phyloP scores from a whole-genome alignment of 1,140 invertebrate species.

The Zaprionus camerounensis region DNA sequence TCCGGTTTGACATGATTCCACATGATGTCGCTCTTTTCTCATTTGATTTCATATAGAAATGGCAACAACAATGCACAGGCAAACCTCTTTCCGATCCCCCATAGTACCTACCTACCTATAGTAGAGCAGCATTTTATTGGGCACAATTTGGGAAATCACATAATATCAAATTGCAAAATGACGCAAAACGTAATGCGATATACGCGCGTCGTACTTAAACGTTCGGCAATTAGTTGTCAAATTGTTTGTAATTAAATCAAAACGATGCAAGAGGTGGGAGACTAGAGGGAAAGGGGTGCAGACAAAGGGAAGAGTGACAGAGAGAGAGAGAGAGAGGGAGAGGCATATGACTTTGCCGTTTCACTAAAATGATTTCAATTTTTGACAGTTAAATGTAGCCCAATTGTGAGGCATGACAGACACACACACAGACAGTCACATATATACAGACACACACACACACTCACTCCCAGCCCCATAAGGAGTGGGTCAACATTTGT shows the following conservation, averaged over 20 bases:
- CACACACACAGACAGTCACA: slow-evolving; percentile 9
- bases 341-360: slow-evolving; percentile 62
- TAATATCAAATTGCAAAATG: slow-evolving; percentile 77
- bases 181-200: slow-evolving; percentile 79
- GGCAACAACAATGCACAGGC: slow-evolving; percentile 28
- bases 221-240: slow-evolving; percentile 82
- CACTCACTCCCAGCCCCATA: neutral
- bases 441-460: neutral
- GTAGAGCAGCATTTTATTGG: slow-evolving; percentile 52
- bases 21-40: slow-evolving; percentile 43
- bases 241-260: slow-evolving; percentile 83
- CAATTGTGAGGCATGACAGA: slow-evolving; percentile 71
- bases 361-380: slow-evolving; percentile 73
- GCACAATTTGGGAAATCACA: slow-evolving; percentile 66
- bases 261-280: slow-evolving; percentile 68
- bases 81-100: neutral
- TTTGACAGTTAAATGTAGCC: slow-evolving; percentile 71
- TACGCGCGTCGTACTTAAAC: slow-evolving; percentile 68
- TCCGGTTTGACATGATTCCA: slow-evolving; percentile 81
- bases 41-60: slow-evolving; percentile 40
- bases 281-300: no score
- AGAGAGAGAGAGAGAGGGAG: neutral
- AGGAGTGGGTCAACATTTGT: slow-evolving; percentile 54
- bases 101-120: slow-evolving; percentile 13
- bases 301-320: neutral